phyloP scores from a whole-genome alignment of 2,888 invertebrate species.

The Ceramica pisi region DNA sequence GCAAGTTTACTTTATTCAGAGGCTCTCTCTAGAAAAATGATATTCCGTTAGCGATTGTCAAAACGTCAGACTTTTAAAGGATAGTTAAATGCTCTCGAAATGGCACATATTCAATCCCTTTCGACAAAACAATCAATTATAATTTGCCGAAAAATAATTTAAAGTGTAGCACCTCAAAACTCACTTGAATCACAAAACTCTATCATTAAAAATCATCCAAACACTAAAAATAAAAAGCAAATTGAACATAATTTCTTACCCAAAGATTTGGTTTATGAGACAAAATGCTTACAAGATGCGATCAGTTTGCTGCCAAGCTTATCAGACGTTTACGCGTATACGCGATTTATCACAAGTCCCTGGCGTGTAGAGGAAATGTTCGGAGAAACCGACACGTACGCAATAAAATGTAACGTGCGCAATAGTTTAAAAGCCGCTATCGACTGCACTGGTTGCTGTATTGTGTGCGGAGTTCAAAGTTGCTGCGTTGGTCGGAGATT shows the following conservation, averaged over 20 bases:
- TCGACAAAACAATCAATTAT: too few relatives aligned
- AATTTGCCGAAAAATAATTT: too few relatives aligned
- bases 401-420: constrained; percentile 44
- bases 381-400: constrained; percentile 41
- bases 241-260: constrained; percentile 26
- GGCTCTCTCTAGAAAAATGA: too few relatives aligned
- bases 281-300: constrained; percentile 45
- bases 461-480: neutral
- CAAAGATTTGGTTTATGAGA: constrained; percentile 47
- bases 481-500: neutral
- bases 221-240: constrained; percentile 19
- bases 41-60: too few relatives aligned
- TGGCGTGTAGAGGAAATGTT: constrained; percentile 22
- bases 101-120: too few relatives aligned
- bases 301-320: constrained; percentile 39
- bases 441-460: constrained; percentile 8
- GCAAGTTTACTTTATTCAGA: neutral
- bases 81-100: too few relatives aligned
- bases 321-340: constrained; percentile 51
- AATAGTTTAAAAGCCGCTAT: constrained; percentile 28
- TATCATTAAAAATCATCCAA: constrained; percentile 4
- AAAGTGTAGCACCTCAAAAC: too few relatives aligned
- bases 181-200: neutral
- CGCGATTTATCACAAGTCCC: constrained; percentile 51
- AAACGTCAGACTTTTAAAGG: too few relatives aligned